Conservation (phyloP, 2,888 invertebrate genomes). For the Apocheima hispidaria region DNA sequence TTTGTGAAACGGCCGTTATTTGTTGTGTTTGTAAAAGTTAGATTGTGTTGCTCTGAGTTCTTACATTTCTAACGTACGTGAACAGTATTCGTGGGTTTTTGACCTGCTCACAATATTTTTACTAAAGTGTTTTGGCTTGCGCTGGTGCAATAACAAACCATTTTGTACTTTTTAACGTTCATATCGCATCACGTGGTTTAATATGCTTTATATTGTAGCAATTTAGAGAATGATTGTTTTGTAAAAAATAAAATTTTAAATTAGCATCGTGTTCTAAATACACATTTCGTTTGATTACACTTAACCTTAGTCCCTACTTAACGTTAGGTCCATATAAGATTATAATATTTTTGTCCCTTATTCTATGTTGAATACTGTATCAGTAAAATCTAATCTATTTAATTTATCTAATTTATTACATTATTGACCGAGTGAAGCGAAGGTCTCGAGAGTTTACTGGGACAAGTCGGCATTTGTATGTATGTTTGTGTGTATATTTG, state of each 20-base stretch:
- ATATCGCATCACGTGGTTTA: slow-evolving; percentile 55
- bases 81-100: slow-evolving; percentile 19
- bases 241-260: slow-evolving; percentile 61
- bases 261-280: slow-evolving; percentile 70
- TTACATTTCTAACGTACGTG: background rate
- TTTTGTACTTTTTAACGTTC: slow-evolving; percentile 56
- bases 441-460: too few relatives aligned
- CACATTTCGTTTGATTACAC: slow-evolving; percentile 15
- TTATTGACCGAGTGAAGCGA: too few relatives aligned
- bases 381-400: too few relatives aligned
- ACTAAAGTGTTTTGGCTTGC: slow-evolving; percentile 53
- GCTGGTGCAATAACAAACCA: slow-evolving; percentile 50
- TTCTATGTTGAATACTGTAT: too few relatives aligned
- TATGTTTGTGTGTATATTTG: too few relatives aligned
- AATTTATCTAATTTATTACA: too few relatives aligned
- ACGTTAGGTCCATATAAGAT: too few relatives aligned
- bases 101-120: slow-evolving; percentile 39
- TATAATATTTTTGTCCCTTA: too few relatives aligned
- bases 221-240: slow-evolving; percentile 66
- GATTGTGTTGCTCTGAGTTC: background rate
- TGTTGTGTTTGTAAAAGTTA: too few relatives aligned
- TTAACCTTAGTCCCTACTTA: background rate
- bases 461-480: too few relatives aligned
- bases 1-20: too few relatives aligned
- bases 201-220: slow-evolving; percentile 70